phyloP scores from a whole-genome alignment of 2,113 vertebrate species.

The Dermatemys mawii region DNA sequence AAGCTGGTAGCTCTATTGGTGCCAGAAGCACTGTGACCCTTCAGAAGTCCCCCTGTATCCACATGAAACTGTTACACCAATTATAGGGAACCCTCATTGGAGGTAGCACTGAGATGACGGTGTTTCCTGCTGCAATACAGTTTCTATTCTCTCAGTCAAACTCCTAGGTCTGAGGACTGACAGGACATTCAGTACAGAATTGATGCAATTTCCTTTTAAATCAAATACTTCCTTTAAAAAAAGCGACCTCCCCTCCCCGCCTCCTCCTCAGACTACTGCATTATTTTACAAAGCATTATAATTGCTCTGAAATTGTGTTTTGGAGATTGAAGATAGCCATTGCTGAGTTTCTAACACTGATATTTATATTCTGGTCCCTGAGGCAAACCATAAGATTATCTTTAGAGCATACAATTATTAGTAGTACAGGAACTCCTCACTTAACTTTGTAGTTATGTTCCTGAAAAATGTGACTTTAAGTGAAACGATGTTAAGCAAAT shows the following conservation, averaged over 20 bases:
- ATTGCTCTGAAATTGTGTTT: neutral
- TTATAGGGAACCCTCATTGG: neutral
- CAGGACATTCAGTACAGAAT: neutral
- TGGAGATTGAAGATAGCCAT: neutral
- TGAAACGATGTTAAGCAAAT: no score
- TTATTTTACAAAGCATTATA: no score
- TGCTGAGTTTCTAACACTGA: neutral
- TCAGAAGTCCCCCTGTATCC: neutral
- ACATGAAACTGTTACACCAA: neutral
- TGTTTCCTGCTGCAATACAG: neutral
- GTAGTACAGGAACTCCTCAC: no score
- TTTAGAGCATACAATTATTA: neutral
- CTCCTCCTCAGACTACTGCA: no score
- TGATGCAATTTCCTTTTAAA: neutral
- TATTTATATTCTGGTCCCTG: neutral
- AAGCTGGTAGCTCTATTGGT: neutral
- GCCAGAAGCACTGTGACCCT: neutral
- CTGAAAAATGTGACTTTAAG: no score
- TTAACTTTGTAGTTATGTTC: no score
- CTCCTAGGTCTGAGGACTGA: neutral
- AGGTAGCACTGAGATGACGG: neutral
- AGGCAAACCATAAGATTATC: neutral
- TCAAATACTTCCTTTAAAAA: neutral
- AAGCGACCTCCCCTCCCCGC: neutral
- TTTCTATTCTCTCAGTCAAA: neutral